Evolutionary conservation across 2,797 vertebrate species (phyloP).

Genomic region (Alosa sapidissima): DNA sequence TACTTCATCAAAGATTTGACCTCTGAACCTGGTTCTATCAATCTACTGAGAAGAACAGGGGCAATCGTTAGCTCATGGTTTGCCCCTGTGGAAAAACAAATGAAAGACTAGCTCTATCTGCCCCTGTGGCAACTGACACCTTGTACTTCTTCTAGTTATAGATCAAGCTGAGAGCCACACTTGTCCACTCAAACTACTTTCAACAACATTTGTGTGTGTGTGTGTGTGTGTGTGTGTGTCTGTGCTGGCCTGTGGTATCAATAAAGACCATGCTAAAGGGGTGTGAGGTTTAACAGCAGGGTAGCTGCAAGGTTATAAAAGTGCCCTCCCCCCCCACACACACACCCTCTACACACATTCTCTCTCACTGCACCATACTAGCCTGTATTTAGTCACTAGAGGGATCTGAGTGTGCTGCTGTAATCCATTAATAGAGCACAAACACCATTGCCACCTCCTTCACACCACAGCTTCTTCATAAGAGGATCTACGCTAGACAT

Average conservation of each 20-base stretch:
- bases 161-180: not conserved
- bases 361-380: not conserved
- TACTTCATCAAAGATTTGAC: not conserved
- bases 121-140: not conserved
- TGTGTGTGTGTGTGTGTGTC: slow-evolving; percentile 31
- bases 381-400: not conserved
- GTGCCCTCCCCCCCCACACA: not conserved
- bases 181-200: not conserved
- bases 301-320: slow-evolving; percentile 14
- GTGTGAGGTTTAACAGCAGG: slow-evolving; percentile 21
- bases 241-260: slow-evolving; percentile 26
- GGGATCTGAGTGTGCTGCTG: no score
- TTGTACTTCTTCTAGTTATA: not conserved
- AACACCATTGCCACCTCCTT: no score
- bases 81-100: not conserved
- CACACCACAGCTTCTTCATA: no score
- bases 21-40: not conserved
- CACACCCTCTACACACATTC: not conserved
- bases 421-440: no score
- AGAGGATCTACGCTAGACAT: not conserved
- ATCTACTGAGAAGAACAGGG: not conserved
- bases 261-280: slow-evolving; percentile 23
- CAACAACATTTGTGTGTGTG: not conserved
- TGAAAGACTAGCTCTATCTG: not conserved
- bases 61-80: not conserved